Evolutionary conservation across 2,888 invertebrate species (phyloP).

Genomic region (Drosophila testacea): DNA sequence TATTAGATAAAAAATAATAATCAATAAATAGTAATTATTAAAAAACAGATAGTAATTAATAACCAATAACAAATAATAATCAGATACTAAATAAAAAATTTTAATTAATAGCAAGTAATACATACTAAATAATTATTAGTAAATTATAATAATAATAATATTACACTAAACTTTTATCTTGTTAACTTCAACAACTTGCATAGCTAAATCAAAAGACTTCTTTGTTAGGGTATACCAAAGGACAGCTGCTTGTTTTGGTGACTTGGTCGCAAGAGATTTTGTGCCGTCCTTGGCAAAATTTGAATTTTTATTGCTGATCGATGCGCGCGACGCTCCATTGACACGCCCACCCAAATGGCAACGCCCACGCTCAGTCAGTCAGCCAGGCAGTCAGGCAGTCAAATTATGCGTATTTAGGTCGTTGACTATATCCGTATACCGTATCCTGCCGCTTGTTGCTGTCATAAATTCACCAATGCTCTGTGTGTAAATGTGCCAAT

Average conservation of each 20-base stretch:
- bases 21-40: no score
- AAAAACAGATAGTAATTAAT: no score
- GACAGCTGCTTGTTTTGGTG: constrained; percentile 40
- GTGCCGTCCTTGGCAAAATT: constrained; percentile 71
- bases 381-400: constrained; percentile 3
- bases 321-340: constrained; percentile 66
- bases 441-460: constrained; percentile 57
- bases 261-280: constrained; percentile 45
- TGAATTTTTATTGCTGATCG: constrained; percentile 83
- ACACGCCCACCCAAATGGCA: constrained; percentile 47
- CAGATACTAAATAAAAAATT: constrained; percentile 4
- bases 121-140: no score
- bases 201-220: not conserved
- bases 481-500: constrained; percentile 79
- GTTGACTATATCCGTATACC: constrained; percentile 49
- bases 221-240: not conserved
- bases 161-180: not conserved
- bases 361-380: not conserved
- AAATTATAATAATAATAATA: no score
- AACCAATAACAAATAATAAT: not conserved
- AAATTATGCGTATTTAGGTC: constrained; percentile 80
- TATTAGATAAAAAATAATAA: no score
- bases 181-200: not conserved
- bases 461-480: constrained; percentile 56
- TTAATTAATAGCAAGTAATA: no score